These are phyloP conservation scores for Zoroaster sp. DNA, from an alignment of 53 echinoderm and acorn worm species.

Conservation along the genomic window DNA sequence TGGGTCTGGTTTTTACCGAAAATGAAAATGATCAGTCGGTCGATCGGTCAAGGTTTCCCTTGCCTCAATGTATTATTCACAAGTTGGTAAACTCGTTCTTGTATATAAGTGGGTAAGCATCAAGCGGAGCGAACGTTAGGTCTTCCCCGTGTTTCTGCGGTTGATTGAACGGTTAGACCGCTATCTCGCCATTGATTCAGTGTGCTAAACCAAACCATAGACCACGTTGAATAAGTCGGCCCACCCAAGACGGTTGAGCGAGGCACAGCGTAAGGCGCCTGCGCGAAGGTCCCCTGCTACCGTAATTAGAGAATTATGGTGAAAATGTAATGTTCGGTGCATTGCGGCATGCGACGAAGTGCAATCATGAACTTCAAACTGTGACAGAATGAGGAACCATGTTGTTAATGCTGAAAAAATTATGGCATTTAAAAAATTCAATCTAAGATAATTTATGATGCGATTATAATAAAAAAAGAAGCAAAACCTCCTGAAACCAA, in stretches of 20 bases:
- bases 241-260: slow-evolving; percentile 33
- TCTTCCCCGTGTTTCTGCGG: slow-evolving; percentile 27
- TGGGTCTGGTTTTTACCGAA: not conserved
- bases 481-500: too few species aligned
- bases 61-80: slow-evolving; percentile 36
- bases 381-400: not conserved
- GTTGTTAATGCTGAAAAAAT: too few species aligned
- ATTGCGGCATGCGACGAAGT: not conserved
- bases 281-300: slow-evolving; percentile 2
- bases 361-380: not conserved
- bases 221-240: not conserved
- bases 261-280: not conserved
- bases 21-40: slow-evolving; percentile 20
- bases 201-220: not conserved
- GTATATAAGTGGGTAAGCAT: not conserved
- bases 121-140: not conserved
- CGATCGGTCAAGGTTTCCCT: slow-evolving; percentile 22
- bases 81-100: not conserved
- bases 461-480: too few species aligned
- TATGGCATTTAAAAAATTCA: too few species aligned
- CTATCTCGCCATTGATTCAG: not conserved
- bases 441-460: too few species aligned
- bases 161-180: not conserved
- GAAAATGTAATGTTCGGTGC: not conserved
- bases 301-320: not conserved